A percentile compares a stretch with the other conserved stretches of the same genome.
Evolutionary conservation across 2,888 invertebrate species (phyloP).

Genomic region (Acleris sparsana): DNA sequence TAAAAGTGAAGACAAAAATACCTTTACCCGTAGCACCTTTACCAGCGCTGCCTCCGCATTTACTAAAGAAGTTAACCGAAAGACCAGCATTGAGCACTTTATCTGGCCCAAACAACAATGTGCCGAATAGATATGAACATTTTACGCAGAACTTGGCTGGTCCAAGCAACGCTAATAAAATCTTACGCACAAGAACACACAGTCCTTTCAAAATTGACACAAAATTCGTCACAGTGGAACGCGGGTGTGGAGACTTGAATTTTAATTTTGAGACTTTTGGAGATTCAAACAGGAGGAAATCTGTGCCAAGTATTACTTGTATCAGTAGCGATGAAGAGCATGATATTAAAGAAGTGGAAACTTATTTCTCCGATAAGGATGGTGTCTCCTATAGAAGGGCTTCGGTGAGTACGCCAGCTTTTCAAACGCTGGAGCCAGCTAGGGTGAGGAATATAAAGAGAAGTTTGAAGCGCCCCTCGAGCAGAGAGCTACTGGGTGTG

Average conservation of each 20-base stretch:
- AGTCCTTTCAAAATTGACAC: slow-evolving; percentile 47
- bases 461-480: slow-evolving; percentile 70
- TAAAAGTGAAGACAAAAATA: slow-evolving; percentile 54
- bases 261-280: slow-evolving; percentile 56
- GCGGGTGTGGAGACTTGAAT: slow-evolving; percentile 51
- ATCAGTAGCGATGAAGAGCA: slow-evolving; percentile 53
- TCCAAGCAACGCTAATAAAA: slow-evolving; percentile 39
- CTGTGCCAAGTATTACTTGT: slow-evolving; percentile 42
- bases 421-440: slow-evolving; percentile 50
- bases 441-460: slow-evolving; percentile 66
- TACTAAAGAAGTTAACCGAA: slow-evolving; percentile 45
- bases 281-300: slow-evolving; percentile 44
- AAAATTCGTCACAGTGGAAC: slow-evolving; percentile 55
- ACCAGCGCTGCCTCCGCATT: slow-evolving; percentile 57
- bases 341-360: slow-evolving; percentile 5
- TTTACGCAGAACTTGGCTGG: slow-evolving; percentile 37
- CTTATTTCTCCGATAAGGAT: slow-evolving; percentile 36
- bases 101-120: slow-evolving; percentile 20
- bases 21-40: slow-evolving; percentile 61
- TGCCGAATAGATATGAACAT: neutral
- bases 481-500: slow-evolving; percentile 65
- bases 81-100: slow-evolving; percentile 57
- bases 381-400: slow-evolving; percentile 41
- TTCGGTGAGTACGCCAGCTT: slow-evolving; percentile 52
- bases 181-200: slow-evolving; percentile 39